These are phyloP conservation scores for Zaprionus tsacasi DNA, from an alignment of 1,140 invertebrate genomes.

Conservation along the genomic window DNA sequence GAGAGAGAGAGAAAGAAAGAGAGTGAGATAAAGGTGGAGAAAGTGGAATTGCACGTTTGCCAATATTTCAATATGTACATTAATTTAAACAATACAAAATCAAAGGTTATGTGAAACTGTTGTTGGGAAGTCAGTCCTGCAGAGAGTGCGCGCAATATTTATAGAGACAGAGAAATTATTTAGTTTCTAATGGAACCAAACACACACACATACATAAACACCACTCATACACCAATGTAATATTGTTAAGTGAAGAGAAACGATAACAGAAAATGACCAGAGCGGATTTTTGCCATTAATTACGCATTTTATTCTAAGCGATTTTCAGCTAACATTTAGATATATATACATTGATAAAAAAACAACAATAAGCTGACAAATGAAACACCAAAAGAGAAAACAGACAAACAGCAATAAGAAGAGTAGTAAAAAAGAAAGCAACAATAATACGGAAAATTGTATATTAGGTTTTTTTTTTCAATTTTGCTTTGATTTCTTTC, in stretches of 20 bases:
- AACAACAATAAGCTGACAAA: constrained; percentile 30
- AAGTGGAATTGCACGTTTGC: constrained; percentile 45
- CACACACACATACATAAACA: constrained; percentile 34
- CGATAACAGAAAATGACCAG: constrained; percentile 50
- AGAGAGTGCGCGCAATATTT: constrained; percentile 51
- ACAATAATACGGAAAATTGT: constrained; percentile 2
- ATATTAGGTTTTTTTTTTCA: constrained; percentile 24
- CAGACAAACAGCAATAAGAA: constrained; percentile 20
- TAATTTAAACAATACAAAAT: constrained; percentile 50
- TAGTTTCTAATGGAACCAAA: constrained; percentile 63
- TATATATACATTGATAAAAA: constrained; percentile 38
- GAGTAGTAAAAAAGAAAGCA: background rate
- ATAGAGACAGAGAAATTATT: constrained; percentile 66
- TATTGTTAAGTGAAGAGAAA: constrained; percentile 50
- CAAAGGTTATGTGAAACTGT: constrained; percentile 69
- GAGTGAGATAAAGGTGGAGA: background rate
- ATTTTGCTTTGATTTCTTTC: constrained; percentile 14
- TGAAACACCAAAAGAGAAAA: constrained; percentile 53
- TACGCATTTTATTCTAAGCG: constrained; percentile 73
- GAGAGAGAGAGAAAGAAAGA: background rate
- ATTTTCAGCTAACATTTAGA: constrained; percentile 53
- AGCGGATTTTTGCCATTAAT: constrained; percentile 75
- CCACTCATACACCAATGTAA: constrained; percentile 34
- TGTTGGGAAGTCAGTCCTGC: constrained; percentile 35
- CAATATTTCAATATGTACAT: constrained; percentile 66